These are phyloP conservation scores for Protobothrops mucrosquamatus DNA, from an alignment of 2,113 vertebrate genomes.

Conservation along the genomic window DNA sequence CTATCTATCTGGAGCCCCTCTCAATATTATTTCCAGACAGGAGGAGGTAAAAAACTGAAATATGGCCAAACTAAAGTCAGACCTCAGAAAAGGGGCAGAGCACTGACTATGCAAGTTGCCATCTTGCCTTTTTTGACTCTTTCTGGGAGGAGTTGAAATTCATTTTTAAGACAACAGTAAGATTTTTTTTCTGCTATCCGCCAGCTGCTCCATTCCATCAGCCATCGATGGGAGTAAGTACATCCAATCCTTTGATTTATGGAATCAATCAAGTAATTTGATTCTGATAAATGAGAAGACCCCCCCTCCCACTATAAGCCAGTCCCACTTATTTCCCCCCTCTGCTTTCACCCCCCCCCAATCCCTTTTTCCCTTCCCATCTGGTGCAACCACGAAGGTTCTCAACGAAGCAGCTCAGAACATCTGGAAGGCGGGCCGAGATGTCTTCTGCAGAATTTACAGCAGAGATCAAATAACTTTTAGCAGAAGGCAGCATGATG, in stretches of 20 bases:
- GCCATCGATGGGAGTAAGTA: not conserved
- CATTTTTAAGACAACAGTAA: not conserved
- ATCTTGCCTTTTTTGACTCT: not conserved
- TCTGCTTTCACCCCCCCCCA: not conserved
- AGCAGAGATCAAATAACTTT: not conserved
- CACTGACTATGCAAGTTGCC: not conserved
- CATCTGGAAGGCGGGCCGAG: not conserved
- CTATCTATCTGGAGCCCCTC: not conserved
- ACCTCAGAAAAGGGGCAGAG: not conserved
- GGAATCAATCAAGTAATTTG: not conserved
- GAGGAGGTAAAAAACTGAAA: not conserved
- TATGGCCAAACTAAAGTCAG: not conserved
- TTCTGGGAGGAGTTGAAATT: not conserved
- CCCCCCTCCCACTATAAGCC: accelerated
- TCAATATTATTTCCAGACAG: not conserved
- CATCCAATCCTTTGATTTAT: not conserved
- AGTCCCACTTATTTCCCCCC: not conserved
- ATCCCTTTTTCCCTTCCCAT: not conserved
- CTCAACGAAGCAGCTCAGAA: not conserved
- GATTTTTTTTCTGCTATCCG: not conserved
- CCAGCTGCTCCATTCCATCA: not conserved
- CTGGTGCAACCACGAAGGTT: not conserved
- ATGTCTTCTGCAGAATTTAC: not conserved
- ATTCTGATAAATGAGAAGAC: not conserved
- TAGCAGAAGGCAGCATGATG: not conserved